phyloP scores from a whole-genome alignment of 2,888 invertebrate genomes.

The Ptycholaimellus sp. region DNA sequence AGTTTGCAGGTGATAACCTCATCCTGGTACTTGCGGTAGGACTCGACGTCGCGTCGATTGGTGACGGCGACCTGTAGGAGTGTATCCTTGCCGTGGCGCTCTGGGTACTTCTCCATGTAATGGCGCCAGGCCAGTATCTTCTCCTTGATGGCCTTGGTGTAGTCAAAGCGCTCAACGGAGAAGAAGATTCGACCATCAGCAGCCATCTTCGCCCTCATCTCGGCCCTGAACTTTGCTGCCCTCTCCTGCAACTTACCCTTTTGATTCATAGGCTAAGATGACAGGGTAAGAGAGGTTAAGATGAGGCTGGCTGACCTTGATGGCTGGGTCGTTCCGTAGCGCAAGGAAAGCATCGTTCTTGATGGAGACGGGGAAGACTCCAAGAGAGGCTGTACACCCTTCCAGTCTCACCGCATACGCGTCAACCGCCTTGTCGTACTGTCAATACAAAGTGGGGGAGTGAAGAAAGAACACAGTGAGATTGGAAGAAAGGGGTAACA shows the following conservation, averaged over 20 bases:
- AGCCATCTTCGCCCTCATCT: slow-evolving; percentile 10
- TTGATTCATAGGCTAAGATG: too few relatives aligned
- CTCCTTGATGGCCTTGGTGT: slow-evolving; percentile 17
- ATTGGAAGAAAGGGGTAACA: too few relatives aligned
- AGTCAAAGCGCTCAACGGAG: slow-evolving; percentile 18
- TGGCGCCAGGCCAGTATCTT: slow-evolving; percentile 13
- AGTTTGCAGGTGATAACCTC: too few relatives aligned
- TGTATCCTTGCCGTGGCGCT: slow-evolving; percentile 13
- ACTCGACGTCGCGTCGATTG: slow-evolving; percentile 18
- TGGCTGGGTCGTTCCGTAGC: too few relatives aligned
- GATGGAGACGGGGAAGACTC: slow-evolving; percentile 19
- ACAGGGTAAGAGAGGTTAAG: too few relatives aligned
- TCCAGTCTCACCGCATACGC: slow-evolving; percentile 15
- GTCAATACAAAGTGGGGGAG: too few relatives aligned
- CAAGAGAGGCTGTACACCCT: slow-evolving; percentile 16
- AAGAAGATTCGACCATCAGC: slow-evolving; percentile 16
- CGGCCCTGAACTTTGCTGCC: too few relatives aligned
- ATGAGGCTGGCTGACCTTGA: too few relatives aligned
- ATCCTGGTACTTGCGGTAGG: slow-evolving; percentile 24
- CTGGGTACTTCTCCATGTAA: slow-evolving; percentile 13
- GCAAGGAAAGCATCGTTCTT: slow-evolving; percentile 17
- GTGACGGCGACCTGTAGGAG: slow-evolving; percentile 16
- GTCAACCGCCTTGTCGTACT: slow-evolving; percentile 15
- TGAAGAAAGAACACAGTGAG: too few relatives aligned
- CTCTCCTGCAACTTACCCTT: too few relatives aligned